Conservation (phyloP, 2,797 vertebrate genomes). For the Anisognathus igniventris region DNA sequence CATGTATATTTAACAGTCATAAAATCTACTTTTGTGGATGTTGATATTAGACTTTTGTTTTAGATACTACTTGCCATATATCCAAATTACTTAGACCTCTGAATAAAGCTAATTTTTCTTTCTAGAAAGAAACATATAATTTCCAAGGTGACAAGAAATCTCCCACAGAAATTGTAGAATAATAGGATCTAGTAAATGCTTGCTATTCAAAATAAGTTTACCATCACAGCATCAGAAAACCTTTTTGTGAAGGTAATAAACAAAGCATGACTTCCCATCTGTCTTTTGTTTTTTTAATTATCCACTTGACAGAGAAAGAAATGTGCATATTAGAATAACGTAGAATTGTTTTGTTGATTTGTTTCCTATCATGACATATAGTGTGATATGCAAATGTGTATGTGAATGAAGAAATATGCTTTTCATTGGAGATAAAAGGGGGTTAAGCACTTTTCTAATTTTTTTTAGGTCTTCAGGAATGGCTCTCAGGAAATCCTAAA, state of each 20-base stretch:
- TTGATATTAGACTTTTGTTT: constrained; percentile 15
- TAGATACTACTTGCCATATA: not conserved
- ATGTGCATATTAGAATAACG: not conserved
- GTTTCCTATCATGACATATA: not conserved
- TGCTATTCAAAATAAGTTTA: constrained; percentile 12
- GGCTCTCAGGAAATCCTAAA: not conserved
- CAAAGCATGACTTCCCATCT: not conserved
- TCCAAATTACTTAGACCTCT: not conserved
- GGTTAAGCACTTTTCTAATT: not conserved
- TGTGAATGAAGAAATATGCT: not conserved
- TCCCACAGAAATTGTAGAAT: constrained; percentile 6
- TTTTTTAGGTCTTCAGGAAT: not conserved
- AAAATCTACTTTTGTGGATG: constrained; percentile 12
- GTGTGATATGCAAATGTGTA: not conserved
- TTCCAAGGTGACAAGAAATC: constrained; percentile 24
- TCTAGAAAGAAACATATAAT: not conserved
- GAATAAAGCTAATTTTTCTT: constrained; percentile 34
- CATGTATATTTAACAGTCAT: constrained; percentile 39
- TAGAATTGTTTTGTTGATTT: not conserved
- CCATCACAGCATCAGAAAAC: not conserved
- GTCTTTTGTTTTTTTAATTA: not conserved
- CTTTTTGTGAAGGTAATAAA: not conserved
- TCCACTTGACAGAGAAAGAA: not conserved
- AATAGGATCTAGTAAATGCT: constrained; percentile 16
- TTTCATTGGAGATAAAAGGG: not conserved